These are phyloP conservation scores for Cynaeus angustus DNA, from an alignment of 2,888 invertebrate genomes.

Conservation along the genomic window DNA sequence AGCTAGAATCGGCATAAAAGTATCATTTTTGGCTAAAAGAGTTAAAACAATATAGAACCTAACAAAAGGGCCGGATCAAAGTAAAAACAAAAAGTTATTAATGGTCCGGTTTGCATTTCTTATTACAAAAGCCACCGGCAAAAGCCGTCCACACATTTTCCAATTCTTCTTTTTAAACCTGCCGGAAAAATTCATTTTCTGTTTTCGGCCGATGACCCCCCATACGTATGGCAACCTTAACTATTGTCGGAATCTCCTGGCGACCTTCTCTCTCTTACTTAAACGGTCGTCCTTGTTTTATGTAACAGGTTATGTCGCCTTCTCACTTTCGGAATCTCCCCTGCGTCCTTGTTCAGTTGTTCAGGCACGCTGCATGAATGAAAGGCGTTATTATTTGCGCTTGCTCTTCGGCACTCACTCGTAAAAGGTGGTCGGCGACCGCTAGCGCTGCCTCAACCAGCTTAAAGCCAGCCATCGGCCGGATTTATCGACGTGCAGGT, in stretches of 20 bases:
- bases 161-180: too few relatives aligned
- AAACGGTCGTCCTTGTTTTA: slow-evolving; percentile 66
- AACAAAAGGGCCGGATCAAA: too few relatives aligned
- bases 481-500: slow-evolving; percentile 1
- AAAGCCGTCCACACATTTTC: too few relatives aligned
- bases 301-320: slow-evolving; percentile 67
- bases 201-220: slow-evolving; percentile 21
- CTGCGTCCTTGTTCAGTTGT: slow-evolving; percentile 66
- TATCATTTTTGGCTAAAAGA: too few relatives aligned
- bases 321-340: slow-evolving; percentile 69
- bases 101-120: too few relatives aligned
- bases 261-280: slow-evolving; percentile 51
- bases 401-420: slow-evolving; percentile 2
- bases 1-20: too few relatives aligned
- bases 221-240: slow-evolving; percentile 39
- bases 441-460: not conserved
- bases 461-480: not conserved
- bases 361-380: slow-evolving; percentile 39
- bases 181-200: not conserved
- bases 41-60: too few relatives aligned
- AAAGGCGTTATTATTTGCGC: slow-evolving; percentile 35
- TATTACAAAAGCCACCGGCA: too few relatives aligned
- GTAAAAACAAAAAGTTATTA: too few relatives aligned
- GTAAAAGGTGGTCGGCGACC: slow-evolving; percentile 2
- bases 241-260: slow-evolving; percentile 59